Conservation (phyloP, 2,888 invertebrate genomes). For the Heteropelma amictum region DNA sequence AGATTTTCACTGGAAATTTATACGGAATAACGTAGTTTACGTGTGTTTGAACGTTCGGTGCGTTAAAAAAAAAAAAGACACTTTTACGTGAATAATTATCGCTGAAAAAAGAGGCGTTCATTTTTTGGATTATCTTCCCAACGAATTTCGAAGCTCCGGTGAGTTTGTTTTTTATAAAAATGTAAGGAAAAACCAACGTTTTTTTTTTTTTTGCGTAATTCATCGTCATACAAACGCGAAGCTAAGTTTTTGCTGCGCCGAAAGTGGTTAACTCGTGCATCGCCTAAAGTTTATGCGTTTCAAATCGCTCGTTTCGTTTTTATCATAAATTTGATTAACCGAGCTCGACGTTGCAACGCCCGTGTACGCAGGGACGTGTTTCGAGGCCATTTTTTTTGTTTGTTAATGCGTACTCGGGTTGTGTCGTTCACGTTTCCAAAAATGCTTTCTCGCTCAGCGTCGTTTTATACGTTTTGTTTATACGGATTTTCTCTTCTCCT, state of each 20-base stretch:
- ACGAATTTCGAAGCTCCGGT: slow-evolving; percentile 11
- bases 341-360: slow-evolving; percentile 32
- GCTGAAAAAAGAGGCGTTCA: not conserved
- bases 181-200: not conserved
- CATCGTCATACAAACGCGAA: not conserved
- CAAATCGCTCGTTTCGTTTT: not conserved
- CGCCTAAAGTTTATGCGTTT: not conserved
- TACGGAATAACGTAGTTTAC: slow-evolving; percentile 4
- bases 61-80: slow-evolving; percentile 1
- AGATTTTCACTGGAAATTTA: slow-evolving; percentile 15
- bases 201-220: not conserved
- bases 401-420: not conserved
- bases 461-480: slow-evolving; percentile 15
- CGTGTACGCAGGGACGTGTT: slow-evolving; percentile 16
- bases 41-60: slow-evolving; percentile 9
- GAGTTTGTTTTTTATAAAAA: slow-evolving; percentile 6
- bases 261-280: not conserved
- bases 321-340: slow-evolving; percentile 26
- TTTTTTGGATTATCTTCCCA: not conserved
- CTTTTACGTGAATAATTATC: not conserved
- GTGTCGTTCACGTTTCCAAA: slow-evolving; percentile 15
- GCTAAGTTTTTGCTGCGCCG: no score
- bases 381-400: slow-evolving; percentile 29
- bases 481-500: not conserved
- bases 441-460: slow-evolving; percentile 15